Evolutionary conservation across 2,888 invertebrate genomes (phyloP).

Genomic region (Balanococcus diminutus): DNA sequence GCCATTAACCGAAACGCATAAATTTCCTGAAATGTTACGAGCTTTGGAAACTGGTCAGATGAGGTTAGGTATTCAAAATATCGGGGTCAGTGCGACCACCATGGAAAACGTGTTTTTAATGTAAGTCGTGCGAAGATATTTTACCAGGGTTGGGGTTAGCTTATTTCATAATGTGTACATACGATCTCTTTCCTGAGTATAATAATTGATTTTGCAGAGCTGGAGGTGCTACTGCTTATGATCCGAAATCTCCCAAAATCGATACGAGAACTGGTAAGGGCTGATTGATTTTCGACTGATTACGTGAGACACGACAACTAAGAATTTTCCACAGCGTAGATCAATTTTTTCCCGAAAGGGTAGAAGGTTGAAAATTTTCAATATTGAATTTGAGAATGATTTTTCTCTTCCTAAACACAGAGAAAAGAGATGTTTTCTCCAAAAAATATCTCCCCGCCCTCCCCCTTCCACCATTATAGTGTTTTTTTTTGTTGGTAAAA

Average conservation of each 20-base stretch:
- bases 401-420: too few relatives aligned
- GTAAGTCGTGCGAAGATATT: too few relatives aligned
- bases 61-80: slow-evolving; percentile 73
- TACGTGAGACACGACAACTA: not conserved
- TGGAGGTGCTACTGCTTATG: not conserved
- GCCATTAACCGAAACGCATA: slow-evolving; percentile 65
- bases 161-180: not conserved
- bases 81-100: slow-evolving; percentile 85
- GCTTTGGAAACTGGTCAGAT: slow-evolving; percentile 68
- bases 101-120: slow-evolving; percentile 91
- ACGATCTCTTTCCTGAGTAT: not conserved
- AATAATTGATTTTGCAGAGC: not conserved
- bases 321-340: too few relatives aligned
- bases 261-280: too few relatives aligned
- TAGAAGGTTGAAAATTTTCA: too few relatives aligned
- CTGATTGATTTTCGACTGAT: not conserved
- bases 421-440: too few relatives aligned
- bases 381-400: too few relatives aligned
- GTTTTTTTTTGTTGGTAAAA: too few relatives aligned
- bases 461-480: too few relatives aligned
- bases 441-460: too few relatives aligned
- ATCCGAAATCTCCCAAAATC: not conserved
- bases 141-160: too few relatives aligned
- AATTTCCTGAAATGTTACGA: slow-evolving; percentile 70
- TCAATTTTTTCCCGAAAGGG: too few relatives aligned